Evolutionary conservation across 1,140 invertebrate genomes (phyloP).

Genomic region (Drosophila leontia): DNA sequence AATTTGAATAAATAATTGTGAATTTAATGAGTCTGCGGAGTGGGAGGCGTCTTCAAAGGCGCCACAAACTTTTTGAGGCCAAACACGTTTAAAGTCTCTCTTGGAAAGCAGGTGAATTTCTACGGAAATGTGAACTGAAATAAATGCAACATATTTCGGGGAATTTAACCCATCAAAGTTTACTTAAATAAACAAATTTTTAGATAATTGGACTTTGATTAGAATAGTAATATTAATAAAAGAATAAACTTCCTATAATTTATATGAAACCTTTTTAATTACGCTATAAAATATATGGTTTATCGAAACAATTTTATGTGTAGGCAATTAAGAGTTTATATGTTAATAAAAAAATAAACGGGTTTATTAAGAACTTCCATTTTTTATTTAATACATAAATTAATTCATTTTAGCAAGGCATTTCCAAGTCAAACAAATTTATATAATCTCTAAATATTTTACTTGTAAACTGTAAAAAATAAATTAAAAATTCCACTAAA

Average conservation of each 20-base stretch:
- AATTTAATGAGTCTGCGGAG: not conserved
- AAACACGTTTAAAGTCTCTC: not conserved
- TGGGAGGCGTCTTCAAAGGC: conserved; percentile 1
- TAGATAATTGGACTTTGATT: not conserved
- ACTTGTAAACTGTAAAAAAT: too few species aligned
- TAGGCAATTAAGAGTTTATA: not conserved
- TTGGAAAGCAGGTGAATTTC: not conserved
- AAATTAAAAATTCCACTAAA: not conserved
- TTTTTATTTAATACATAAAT: not conserved
- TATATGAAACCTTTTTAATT: not conserved
- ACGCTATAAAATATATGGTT: not conserved
- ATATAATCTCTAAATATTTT: not conserved
- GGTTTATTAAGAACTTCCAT: not conserved
- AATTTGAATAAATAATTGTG: conserved; percentile 29
- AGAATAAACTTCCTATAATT: not conserved
- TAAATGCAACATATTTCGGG: not conserved
- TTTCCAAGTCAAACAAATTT: not conserved
- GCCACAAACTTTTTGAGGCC: conserved; percentile 7
- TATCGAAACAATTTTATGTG: not conserved
- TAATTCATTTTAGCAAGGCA: not conserved
- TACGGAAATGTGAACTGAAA: too few species aligned
- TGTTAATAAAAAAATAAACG: not conserved
- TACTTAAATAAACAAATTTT: not conserved
- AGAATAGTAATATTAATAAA: not conserved
- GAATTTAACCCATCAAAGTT: too few species aligned